Conservation (phyloP, 2,113 vertebrate species). For the Coryphaenoides rupestris region DNA sequence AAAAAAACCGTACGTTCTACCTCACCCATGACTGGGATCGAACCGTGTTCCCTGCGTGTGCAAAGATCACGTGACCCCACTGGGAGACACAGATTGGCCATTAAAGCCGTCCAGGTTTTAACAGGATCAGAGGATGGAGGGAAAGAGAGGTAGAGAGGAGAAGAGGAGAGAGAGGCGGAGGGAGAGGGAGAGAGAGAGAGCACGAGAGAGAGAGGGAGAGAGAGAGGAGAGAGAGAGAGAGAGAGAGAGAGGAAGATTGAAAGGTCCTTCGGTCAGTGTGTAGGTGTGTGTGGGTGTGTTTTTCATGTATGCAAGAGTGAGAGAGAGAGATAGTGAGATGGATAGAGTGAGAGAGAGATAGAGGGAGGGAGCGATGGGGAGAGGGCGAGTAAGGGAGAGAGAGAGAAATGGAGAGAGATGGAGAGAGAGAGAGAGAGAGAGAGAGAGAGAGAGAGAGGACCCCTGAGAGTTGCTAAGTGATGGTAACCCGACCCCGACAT, state of each 20-base stretch:
- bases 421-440: constrained; percentile 14
- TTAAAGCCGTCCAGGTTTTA: too few relatives aligned
- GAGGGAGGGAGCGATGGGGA: constrained; percentile 11
- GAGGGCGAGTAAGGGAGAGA: constrained; percentile 10
- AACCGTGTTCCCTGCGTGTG: constrained; percentile 12
- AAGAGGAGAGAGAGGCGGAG: constrained; percentile 8
- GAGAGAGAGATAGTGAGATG: constrained; percentile 12
- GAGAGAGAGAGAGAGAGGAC: constrained; percentile 17
- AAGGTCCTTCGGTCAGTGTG: too few relatives aligned
- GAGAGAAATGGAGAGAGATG: constrained; percentile 23
- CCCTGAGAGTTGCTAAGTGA: constrained; percentile 62
- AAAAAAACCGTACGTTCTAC: too few relatives aligned
- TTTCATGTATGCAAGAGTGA: too few relatives aligned
- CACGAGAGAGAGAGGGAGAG: constrained; percentile 14
- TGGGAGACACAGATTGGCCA: constrained; percentile 34
- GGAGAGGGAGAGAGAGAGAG: neutral
- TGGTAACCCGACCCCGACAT: constrained; percentile 65
- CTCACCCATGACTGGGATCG: too few relatives aligned
- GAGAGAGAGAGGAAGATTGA: constrained; percentile 3
- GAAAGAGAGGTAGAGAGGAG: neutral
- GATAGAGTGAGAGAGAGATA: constrained; percentile 21
- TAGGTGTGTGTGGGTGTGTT: too few relatives aligned
- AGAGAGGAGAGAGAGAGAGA: constrained; percentile 11
- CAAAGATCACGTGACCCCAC: constrained; percentile 23
- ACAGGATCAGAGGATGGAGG: constrained; percentile 26